A percentile compares a stretch with the other conserved stretches of the same genome.
Evolutionary conservation across 2,797 vertebrate genomes (phyloP).

Genomic region (Pitangus sulphuratus): DNA sequence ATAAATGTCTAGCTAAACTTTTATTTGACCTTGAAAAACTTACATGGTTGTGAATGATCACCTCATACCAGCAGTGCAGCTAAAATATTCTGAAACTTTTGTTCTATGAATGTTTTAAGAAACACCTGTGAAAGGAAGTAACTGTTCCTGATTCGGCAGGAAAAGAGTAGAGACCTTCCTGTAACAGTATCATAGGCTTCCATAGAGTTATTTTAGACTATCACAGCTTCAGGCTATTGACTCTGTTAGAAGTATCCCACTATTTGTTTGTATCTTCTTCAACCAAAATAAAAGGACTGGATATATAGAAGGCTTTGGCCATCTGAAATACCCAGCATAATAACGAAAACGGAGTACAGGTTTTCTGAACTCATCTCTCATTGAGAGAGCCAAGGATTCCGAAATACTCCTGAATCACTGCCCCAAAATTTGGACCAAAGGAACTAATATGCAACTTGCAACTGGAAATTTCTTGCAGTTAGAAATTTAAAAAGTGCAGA

Average conservation of each 20-base stretch:
- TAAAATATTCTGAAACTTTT: neutral
- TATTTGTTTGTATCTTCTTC: neutral
- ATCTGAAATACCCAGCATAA: neutral
- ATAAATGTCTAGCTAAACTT: slow-evolving; percentile 23
- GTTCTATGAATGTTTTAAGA: neutral
- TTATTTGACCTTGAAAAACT: slow-evolving; percentile 47
- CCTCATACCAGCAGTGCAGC: neutral
- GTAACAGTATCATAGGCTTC: neutral
- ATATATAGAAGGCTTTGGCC: neutral
- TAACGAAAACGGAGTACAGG: neutral
- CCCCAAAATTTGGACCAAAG: neutral
- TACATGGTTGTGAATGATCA: neutral
- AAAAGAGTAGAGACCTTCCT: neutral
- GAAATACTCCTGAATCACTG: neutral
- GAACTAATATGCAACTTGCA: neutral
- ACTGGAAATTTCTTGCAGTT: neutral
- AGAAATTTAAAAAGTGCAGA: neutral
- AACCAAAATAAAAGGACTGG: neutral
- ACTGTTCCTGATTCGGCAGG: neutral
- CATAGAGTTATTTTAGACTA: neutral
- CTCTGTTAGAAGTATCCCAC: neutral
- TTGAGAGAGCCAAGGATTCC: neutral
- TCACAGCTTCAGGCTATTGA: neutral
- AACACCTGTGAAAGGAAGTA: neutral
- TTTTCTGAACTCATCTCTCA: neutral